Conservation (phyloP, 2,797 vertebrate species). For the Coreius guichenoti region DNA sequence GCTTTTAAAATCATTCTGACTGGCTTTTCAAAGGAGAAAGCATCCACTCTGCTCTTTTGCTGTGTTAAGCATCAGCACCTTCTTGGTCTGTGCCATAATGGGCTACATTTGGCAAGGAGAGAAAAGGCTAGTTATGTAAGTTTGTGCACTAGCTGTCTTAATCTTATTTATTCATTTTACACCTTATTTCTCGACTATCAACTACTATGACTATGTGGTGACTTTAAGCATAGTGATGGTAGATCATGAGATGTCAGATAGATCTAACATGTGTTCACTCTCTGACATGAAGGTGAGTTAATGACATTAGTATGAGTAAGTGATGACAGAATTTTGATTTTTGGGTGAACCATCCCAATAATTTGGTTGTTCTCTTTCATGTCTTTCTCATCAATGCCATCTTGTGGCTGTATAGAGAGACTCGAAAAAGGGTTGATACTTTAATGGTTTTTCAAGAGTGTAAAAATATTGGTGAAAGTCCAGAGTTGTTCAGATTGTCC, state of each 20-base stretch:
- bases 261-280: not conserved
- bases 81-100: constrained; percentile 9
- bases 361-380: not conserved
- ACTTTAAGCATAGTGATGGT: not conserved
- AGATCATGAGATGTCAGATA: constrained; percentile 9
- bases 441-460: not conserved
- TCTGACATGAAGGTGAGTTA: not conserved
- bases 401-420: not conserved
- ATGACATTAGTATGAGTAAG: not conserved
- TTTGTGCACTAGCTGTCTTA: not conserved
- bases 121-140: not conserved
- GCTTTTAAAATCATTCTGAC: constrained; percentile 18
- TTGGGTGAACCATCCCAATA: not conserved
- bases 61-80: not conserved
- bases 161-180: not conserved
- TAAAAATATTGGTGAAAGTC: not conserved
- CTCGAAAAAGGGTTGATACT: not conserved
- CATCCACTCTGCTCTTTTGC: not conserved
- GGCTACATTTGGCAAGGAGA: not conserved
- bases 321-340: not conserved
- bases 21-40: not conserved
- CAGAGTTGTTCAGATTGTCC: not conserved
- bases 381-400: constrained; percentile 23
- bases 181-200: not conserved
- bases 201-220: not conserved